Conservation (phyloP, 2,888 invertebrate genomes). For the Lasioglossum malachurum region DNA sequence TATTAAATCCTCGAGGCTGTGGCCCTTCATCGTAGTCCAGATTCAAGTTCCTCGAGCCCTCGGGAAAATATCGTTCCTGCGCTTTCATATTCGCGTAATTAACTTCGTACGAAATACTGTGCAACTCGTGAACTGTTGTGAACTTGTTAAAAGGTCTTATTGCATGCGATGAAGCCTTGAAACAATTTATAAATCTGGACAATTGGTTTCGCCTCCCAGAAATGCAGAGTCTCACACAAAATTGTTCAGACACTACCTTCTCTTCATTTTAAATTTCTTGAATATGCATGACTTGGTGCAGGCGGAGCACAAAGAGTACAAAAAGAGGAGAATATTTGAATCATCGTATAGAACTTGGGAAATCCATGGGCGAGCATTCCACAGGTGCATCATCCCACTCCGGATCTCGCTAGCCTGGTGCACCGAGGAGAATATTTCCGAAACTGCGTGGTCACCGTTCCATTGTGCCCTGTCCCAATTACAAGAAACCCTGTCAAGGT, state of each 20-base stretch:
- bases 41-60: neutral
- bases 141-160: too few species aligned
- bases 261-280: too few species aligned
- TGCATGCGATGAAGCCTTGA: too few species aligned
- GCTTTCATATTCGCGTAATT: neutral
- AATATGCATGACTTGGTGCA: too few species aligned
- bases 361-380: neutral
- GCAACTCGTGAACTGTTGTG: neutral
- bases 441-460: constrained; percentile 45
- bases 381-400: constrained; percentile 3
- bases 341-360: neutral
- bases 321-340: neutral
- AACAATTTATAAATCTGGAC: too few species aligned
- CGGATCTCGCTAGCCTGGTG: neutral
- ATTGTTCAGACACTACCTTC: too few species aligned
- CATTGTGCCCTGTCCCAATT: constrained; percentile 52
- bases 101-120: neutral
- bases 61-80: neutral
- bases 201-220: too few species aligned
- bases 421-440: constrained; percentile 3
- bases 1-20: neutral
- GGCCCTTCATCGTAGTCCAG: neutral
- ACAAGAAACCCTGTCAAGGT: constrained; percentile 39
- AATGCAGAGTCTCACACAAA: too few species aligned
- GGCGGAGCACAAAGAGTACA: neutral